These are phyloP conservation scores for mouse (Mus musculus) DNA, from an alignment of 2,113 vertebrate species.

Conservation along the genomic window GRCm39 chr12:95045001-95045500, in stretches of 20 bases:
- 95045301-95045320: too few relatives aligned
- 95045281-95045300: background rate
- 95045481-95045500: too few relatives aligned
- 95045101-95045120: background rate
- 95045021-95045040: background rate
- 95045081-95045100: background rate
- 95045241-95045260: background rate
- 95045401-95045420: too few relatives aligned
- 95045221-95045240: background rate
- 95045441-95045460: too few relatives aligned
- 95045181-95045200: background rate
- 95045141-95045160: background rate
- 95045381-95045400: too few relatives aligned
- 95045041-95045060: background rate
- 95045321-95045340: too few relatives aligned
- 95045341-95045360: too few relatives aligned
- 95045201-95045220: background rate
- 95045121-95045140: background rate
- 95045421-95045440: too few relatives aligned
- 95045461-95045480: too few relatives aligned
- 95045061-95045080: too few relatives aligned
- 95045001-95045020: background rate
- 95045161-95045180: constrained; percentile 7
- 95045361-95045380: too few relatives aligned
- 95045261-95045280: background rate